Conservation (phyloP, 2,888 invertebrate species). For the Tachina lurida region DNA sequence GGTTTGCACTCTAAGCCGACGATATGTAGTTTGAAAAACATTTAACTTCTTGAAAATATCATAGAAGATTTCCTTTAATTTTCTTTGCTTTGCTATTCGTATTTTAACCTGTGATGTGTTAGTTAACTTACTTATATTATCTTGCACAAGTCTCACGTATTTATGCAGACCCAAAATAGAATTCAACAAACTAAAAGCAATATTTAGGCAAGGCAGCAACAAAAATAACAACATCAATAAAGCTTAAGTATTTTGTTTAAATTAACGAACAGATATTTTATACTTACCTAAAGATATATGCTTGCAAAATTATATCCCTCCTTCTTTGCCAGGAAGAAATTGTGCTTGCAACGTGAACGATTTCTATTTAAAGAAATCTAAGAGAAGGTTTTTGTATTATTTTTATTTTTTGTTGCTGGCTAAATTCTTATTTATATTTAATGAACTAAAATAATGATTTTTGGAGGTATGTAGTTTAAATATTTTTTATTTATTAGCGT, state of each 20-base stretch:
- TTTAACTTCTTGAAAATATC: background rate
- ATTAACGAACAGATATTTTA: background rate
- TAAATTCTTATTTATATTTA: background rate
- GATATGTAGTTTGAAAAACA: background rate
- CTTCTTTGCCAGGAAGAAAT: background rate
- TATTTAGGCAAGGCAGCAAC: background rate
- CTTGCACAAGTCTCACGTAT: conserved; percentile 33
- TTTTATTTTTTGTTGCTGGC: background rate
- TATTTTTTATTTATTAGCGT: too few species aligned
- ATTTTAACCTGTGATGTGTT: background rate
- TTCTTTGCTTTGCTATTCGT: background rate
- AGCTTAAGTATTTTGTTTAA: conserved; percentile 19
- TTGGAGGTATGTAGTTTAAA: too few species aligned
- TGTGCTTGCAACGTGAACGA: background rate
- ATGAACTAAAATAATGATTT: too few species aligned
- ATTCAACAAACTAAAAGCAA: conserved; percentile 25
- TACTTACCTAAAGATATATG: background rate
- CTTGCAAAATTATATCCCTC: background rate
- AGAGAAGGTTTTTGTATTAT: background rate
- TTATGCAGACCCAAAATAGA: conserved; percentile 32
- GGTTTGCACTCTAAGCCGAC: too few species aligned
- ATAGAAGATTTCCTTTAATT: background rate
- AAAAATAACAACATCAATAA: conserved; percentile 19
- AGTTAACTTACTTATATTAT: conserved; percentile 30
- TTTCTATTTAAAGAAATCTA: background rate